Percentiles rank a stretch among this genome's conserved stretches.
These are phyloP conservation scores for Ernsta delagoae DNA, from an alignment of 2,888 invertebrate genomes.

Conservation along the genomic window DNA sequence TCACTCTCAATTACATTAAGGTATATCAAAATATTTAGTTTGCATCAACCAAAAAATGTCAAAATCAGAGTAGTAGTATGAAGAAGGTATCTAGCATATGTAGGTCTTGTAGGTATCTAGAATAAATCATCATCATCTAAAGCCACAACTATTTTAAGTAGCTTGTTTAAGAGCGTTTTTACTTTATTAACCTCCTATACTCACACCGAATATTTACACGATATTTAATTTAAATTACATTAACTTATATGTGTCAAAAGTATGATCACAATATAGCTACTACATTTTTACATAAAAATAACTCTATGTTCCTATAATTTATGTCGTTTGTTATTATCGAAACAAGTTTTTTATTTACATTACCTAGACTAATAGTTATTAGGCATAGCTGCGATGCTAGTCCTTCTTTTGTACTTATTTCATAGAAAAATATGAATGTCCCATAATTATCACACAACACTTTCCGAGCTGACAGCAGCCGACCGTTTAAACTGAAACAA, in stretches of 20 bases:
- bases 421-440: slow-evolving; percentile 82
- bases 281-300: slow-evolving; percentile 67
- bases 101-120: too few relatives aligned
- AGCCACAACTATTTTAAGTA: slow-evolving; percentile 4
- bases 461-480: slow-evolving; percentile 66
- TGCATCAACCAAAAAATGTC: background rate
- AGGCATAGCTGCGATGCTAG: slow-evolving; percentile 57
- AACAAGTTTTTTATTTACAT: slow-evolving; percentile 63
- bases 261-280: slow-evolving; percentile 53
- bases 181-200: slow-evolving; percentile 3
- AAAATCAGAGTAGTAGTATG: background rate
- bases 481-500: slow-evolving; percentile 77
- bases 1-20: background rate
- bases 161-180: slow-evolving; percentile 17
- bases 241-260: slow-evolving; percentile 7
- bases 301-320: slow-evolving; percentile 49
- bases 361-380: slow-evolving; percentile 59
- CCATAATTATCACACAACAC: slow-evolving; percentile 78
- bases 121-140: background rate
- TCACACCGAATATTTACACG: slow-evolving; percentile 20
- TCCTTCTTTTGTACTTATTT: slow-evolving; percentile 79
- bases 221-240: slow-evolving; percentile 25
- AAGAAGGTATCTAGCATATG: too few relatives aligned
- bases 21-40: too few relatives aligned
- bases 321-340: slow-evolving; percentile 46